Conservation (phyloP, 2,888 invertebrate genomes). For the Melieria omissa region DNA sequence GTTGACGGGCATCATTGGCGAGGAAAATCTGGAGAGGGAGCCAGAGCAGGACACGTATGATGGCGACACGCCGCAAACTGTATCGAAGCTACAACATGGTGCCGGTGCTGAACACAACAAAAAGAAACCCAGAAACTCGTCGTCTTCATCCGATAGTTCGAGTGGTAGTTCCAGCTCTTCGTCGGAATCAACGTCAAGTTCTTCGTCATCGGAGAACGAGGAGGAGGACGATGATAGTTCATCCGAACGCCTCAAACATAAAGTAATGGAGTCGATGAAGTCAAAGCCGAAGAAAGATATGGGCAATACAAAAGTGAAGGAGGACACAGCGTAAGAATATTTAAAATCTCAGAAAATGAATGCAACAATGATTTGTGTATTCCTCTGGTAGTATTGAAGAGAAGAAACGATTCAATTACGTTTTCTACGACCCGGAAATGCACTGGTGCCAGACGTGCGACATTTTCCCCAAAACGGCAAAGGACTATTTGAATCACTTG, state of each 20-base stretch:
- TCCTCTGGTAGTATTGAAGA: constrained; percentile 42
- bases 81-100: background rate
- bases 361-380: background rate
- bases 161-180: constrained; percentile 53
- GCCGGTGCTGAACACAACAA: constrained; percentile 16
- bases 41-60: constrained; percentile 44
- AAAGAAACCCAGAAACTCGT: constrained; percentile 43
- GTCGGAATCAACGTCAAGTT: constrained; percentile 54
- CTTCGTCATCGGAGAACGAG: constrained; percentile 51
- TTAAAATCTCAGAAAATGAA: background rate
- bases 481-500: constrained; percentile 85
- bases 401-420: constrained; percentile 73
- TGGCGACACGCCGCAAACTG: constrained; percentile 19
- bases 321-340: constrained; percentile 38
- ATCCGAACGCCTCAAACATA: constrained; percentile 64
- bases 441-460: constrained; percentile 91
- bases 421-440: constrained; percentile 89
- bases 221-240: constrained; percentile 59
- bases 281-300: constrained; percentile 53
- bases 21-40: constrained; percentile 68
- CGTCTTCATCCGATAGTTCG: constrained; percentile 42
- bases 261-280: constrained; percentile 65
- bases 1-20: constrained; percentile 86
- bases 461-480: constrained; percentile 87
- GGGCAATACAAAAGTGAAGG: constrained; percentile 27